Base-by-base conservation (phyloP, 2,888 invertebrate species). In the Girardia tigrina region DNA sequence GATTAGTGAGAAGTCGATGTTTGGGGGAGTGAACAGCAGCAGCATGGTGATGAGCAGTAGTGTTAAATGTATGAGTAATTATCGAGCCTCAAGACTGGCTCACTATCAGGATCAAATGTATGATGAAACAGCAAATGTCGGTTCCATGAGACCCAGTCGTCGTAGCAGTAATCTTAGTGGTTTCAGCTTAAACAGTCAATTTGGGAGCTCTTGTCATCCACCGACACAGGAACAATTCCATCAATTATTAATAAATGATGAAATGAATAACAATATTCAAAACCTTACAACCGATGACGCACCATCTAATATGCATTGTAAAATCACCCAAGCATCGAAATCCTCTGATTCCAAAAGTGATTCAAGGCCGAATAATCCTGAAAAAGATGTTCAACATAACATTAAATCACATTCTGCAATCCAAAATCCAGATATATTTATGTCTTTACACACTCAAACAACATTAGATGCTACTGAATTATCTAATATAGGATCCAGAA, bases 201-300 rank as follows among this genome's bases (percentile, higher is more conserved):
- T 20, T 56, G 56, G 56, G 23, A 56, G 20, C 23, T 23, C 4
- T 20, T 56, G 23, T 56, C 56, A 20, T n/a, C 56, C n/a, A 56
- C 56, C 56, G n/a, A 56, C 56, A 56, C 56, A 56, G n/a, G 56
- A 56, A 56, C 56, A 56, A 56, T 56, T 56, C 23, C 56, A 56
- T 56, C 56, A 12, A 56, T 56, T 56, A 23, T 23, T 56, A 20
- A 56, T 4, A 2, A 56, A 16, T 36, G 36, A 36, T 36, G 56
- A 56, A 20, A 56, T 56, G 56, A 56, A 56, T 56, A 56, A 56
- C 56, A 56, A 56, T 56, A 56, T 56, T 23, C 56, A 56, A 16
- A 56, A 56, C 23, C 56, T 56, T 4, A 56, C 56, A 12, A 56
- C 56, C 4, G 56, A 56, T 56, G 56, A 56, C 56, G 56, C 56